Conservation (phyloP, 2,888 invertebrate species). For the Lasioglossum figueresi region DNA sequence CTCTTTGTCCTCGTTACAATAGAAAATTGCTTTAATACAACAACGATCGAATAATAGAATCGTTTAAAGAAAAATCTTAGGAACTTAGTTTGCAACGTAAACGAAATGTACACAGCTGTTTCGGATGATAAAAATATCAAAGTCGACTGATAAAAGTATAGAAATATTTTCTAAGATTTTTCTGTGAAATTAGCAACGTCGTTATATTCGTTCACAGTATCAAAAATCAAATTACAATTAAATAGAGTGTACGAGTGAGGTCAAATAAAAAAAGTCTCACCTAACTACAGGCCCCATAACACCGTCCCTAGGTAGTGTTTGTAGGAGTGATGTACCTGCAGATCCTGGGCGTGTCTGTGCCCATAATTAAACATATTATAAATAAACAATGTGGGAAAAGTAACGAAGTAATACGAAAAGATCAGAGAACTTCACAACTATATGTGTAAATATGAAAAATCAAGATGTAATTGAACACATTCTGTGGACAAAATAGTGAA, state of each 20-base stretch:
- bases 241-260: constrained; percentile 6
- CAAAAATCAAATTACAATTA: neutral
- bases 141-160: neutral
- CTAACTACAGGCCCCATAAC: constrained; percentile 86
- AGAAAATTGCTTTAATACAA: neutral
- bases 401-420: constrained; percentile 14
- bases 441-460: neutral
- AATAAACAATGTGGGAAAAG: constrained; percentile 35
- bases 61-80: constrained; percentile 33
- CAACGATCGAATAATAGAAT: neutral
- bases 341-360: constrained; percentile 86
- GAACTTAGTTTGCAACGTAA: neutral
- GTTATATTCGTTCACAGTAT: neutral
- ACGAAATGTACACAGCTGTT: neutral
- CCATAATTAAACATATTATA: constrained; percentile 54
- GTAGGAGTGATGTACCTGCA: constrained; percentile 86
- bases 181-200: neutral
- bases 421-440: neutral
- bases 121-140: neutral
- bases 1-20: neutral
- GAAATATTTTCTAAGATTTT: constrained; percentile 28
- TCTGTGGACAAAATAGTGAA: neutral
- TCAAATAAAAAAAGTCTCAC: constrained; percentile 80
- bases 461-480: neutral
- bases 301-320: constrained; percentile 85